Evolutionary conservation across 2,888 invertebrate genomes (phyloP).

Genomic region (Mythimna impura): DNA sequence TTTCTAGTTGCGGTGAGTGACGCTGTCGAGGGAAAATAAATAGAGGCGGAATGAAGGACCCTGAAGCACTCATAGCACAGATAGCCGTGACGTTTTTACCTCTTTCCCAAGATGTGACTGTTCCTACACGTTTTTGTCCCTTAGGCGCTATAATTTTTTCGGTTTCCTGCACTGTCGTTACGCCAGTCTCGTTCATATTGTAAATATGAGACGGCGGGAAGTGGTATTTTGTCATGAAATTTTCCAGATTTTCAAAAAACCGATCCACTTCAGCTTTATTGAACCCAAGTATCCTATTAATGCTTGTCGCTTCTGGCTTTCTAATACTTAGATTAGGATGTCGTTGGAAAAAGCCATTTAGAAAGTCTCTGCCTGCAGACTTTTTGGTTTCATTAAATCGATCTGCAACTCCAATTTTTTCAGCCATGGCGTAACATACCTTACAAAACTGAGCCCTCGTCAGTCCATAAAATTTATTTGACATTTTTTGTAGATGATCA

Average conservation of each 20-base stretch:
- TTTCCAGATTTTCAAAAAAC: constrained; percentile 50
- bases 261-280: constrained; percentile 45
- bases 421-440: constrained; percentile 54
- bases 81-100: constrained; percentile 4
- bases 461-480: constrained; percentile 61
- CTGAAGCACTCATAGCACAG: constrained; percentile 13
- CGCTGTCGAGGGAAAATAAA: constrained; percentile 7
- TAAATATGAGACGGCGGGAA: constrained; percentile 8
- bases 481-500: constrained; percentile 52
- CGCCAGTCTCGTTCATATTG: not conserved
- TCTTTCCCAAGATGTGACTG: constrained; percentile 14
- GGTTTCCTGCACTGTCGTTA: constrained; percentile 11
- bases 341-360: constrained; percentile 57
- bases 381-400: constrained; percentile 53
- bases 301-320: constrained; percentile 7
- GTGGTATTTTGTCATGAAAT: constrained; percentile 22
- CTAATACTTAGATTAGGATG: constrained; percentile 60
- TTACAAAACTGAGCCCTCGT: constrained; percentile 58
- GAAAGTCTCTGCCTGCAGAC: constrained; percentile 45
- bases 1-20: constrained; percentile 11
- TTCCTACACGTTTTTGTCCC: constrained; percentile 12
- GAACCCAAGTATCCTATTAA: constrained; percentile 52
- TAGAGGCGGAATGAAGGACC: constrained; percentile 2
- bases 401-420: constrained; percentile 50
- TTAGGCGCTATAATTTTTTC: constrained; percentile 17